These are phyloP conservation scores for Eremobia ochroleuca DNA, from an alignment of 2,888 invertebrate species.

Conservation along the genomic window DNA sequence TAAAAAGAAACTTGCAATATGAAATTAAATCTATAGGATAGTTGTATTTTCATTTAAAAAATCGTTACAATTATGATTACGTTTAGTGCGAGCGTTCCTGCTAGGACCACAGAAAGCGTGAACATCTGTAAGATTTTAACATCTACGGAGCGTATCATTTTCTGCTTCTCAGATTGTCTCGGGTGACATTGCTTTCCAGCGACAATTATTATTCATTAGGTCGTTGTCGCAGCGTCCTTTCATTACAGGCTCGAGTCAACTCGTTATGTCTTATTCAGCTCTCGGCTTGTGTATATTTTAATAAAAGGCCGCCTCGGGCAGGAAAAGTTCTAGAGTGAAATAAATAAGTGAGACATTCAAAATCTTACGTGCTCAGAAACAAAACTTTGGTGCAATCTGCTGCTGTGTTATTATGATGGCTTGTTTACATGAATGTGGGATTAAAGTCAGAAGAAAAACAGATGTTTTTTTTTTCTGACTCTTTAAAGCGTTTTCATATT, in stretches of 20 bases:
- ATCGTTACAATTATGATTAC: neutral
- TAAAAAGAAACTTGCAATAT: too few species aligned
- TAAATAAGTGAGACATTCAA: slow-evolving; percentile 56
- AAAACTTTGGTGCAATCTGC: slow-evolving; percentile 44
- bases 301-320: slow-evolving; percentile 76
- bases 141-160: slow-evolving; percentile 60
- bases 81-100: neutral
- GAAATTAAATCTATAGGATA: neutral
- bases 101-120: neutral
- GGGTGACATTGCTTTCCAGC: slow-evolving; percentile 73
- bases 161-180: slow-evolving; percentile 73
- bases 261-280: slow-evolving; percentile 86
- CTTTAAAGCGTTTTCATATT: neutral
- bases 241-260: slow-evolving; percentile 78
- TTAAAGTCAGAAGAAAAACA: slow-evolving; percentile 18
- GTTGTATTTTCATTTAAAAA: neutral
- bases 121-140: slow-evolving; percentile 47
- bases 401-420: slow-evolving; percentile 6
- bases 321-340: slow-evolving; percentile 58
- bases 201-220: slow-evolving; percentile 87
- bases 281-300: slow-evolving; percentile 80
- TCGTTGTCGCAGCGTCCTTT: slow-evolving; percentile 79
- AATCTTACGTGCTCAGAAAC: slow-evolving; percentile 41
- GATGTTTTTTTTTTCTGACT: neutral
- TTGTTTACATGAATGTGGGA: slow-evolving; percentile 22